These are phyloP conservation scores for Crossaster papposus DNA, from an alignment of 53 echinoderm and acorn worm genomes.

Conservation along the genomic window DNA sequence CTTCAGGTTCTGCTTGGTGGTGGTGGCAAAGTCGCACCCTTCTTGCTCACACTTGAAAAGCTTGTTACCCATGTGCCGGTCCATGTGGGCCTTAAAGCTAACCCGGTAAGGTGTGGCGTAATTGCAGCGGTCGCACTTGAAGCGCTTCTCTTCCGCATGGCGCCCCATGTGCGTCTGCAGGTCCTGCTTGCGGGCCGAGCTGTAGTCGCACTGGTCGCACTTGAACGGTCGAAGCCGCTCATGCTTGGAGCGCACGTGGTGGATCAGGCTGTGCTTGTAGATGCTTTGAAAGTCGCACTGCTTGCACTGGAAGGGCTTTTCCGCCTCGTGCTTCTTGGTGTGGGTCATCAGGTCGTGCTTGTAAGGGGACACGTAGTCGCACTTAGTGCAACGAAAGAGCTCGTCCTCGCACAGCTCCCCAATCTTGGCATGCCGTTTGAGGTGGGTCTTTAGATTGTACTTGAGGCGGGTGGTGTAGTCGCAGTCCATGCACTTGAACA, in stretches of 20 bases:
- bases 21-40: conserved; percentile 80
- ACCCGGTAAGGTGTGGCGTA: conserved; percentile 77
- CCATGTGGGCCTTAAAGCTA: conserved; percentile 81
- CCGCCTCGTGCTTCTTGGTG: conserved; percentile 77
- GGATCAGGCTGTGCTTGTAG: conserved; percentile 89
- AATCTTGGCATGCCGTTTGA: conserved; percentile 81
- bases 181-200: conserved; percentile 85
- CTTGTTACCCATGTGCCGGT: conserved; percentile 74
- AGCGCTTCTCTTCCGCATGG: conserved; percentile 72
- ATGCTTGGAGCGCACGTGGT: conserved; percentile 90
- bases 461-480: conserved; percentile 73
- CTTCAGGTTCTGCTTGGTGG: conserved; percentile 75
- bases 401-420: conserved; percentile 82
- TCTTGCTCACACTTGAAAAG: conserved; percentile 72
- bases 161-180: conserved; percentile 79
- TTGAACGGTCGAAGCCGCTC: conserved; percentile 82
- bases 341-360: conserved; percentile 88
- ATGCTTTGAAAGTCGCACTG: conserved; percentile 89
- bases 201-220: conserved; percentile 76
- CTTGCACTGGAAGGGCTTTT: conserved; percentile 79
- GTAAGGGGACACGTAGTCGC: conserved; percentile 85
- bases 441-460: conserved; percentile 85
- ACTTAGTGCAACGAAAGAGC: conserved; percentile 68
- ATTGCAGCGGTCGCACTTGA: conserved; percentile 75
- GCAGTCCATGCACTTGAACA: conserved; percentile 80